Base-by-base conservation (phyloP, 2,888 invertebrate genomes). In the Chorisops tibialis region DNA sequence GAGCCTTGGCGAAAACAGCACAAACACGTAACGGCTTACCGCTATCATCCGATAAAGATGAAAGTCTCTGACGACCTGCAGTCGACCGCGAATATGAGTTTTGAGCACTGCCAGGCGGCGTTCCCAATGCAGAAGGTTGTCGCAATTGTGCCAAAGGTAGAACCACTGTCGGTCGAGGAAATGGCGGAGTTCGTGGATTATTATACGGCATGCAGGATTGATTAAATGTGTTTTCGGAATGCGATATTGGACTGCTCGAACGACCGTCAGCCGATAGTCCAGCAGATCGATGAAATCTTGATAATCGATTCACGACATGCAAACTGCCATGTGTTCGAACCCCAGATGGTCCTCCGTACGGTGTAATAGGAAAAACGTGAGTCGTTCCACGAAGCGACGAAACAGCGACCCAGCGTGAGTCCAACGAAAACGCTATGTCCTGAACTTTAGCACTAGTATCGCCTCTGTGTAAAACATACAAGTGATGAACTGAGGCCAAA, bases 371-470 rank as follows among this genome's bases (percentile, higher is more conserved):
- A 80, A 97, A 99, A 67, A 99, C 89, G 79, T 99, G 99, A 30
- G 96, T 96, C 1, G 99, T 99, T 65, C 98, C 99, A 66, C 96
- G 87, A 61, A 96, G 84, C 0, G 98, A 96, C 41, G 94, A 93
- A 4, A 98, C 87, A 2, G 96, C 91, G n/a, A 93, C 88, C 98
- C 98, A 99, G 59, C 99, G 88, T 24, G 90, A 90, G 80, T 99
- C 98, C 63, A 87, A 82, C 1, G 96, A 93, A 74, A 98, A 93
- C 54, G 90, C 85, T 76, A 96, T 91, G 73, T 96, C 93, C 79
- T 90, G 90, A 59, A 96, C 96, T 84, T 91, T 93, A 52, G 97
- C 96, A 47, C 93, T 92, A 0, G 98, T 98, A 72, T 96, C 97
- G 4, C 98, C 98, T 43, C 98, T 82, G 75, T 96, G 94, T 66